Base-by-base conservation (phyloP, 2,113 vertebrate species). In the Micronycteris hirsuta region DNA sequence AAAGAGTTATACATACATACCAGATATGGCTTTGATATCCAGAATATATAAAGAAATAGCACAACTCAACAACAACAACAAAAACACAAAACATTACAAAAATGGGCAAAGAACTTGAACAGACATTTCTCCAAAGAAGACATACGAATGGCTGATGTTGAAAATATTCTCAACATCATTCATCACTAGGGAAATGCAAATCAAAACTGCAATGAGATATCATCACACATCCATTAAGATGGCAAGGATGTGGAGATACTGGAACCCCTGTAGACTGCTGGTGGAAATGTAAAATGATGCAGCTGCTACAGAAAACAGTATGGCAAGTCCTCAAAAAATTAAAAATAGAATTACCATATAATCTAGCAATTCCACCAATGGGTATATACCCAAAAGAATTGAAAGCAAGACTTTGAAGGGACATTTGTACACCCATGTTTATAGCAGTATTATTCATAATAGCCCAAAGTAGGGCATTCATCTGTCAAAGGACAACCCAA, bases 321-420 rank as follows among this genome's bases (percentile, higher is more conserved):
- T 26, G 78, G 85, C 61, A 89, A 87, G 31, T 78, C 52, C 71
- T 84, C 71, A 84, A 85, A 70, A 93, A 84, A 63, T 93, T 93
- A 95, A 93, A 95, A 93, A 85, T 89, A 89, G 91, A 89, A 85
- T 89, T 87, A 93, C 52, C 71, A 61, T 85, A 89, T 89, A 78
- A 95, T 63, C 90, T 63, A 93, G 63, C 91, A 78, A 84, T 93
- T 45, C 70, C 70, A 93, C 17, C 71, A 78, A 43, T 93, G 52
- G 17, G 28, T 89, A 70, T 52, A 70, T 38, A 93, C 19, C n/a
- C 70, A 54, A 85, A 77, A 78, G 86, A 95, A 84, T 0, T 63
- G 31, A 93, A 78, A 89, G 36, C 13, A 89, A 38, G 56, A 82
- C 63, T 26, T 95, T 58, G 63, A 43, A 74, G 78, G 56, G 61